A percentile compares a stretch with the other conserved stretches of the same genome.
phyloP scores from a whole-genome alignment of 2,888 invertebrate species.

The Papilio elwesi region DNA sequence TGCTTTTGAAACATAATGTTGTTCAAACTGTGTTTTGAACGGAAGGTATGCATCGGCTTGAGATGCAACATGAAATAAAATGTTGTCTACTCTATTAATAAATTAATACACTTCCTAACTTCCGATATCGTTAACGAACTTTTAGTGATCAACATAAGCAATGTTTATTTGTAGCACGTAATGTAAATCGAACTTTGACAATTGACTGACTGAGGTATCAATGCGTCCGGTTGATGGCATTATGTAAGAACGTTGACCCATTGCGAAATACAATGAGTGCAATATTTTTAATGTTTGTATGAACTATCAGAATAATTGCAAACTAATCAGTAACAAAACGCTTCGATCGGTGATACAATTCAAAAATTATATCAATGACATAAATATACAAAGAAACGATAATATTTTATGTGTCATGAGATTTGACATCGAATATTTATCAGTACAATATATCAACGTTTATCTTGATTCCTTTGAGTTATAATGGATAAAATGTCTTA shows the following conservation, averaged over 20 bases:
- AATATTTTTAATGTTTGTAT: not conserved
- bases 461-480: constrained; percentile 6
- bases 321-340: not conserved
- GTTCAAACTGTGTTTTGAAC: not conserved
- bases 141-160: too few relatives aligned
- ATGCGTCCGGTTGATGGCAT: not conserved
- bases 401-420: constrained; percentile 14
- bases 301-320: not conserved
- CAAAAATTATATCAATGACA: not conserved
- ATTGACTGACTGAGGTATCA: not conserved
- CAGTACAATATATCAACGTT: not conserved
- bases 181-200: too few relatives aligned
- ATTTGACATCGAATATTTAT: constrained; percentile 8
- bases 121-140: too few relatives aligned
- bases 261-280: not conserved
- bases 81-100: too few relatives aligned
- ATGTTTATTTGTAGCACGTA: too few relatives aligned
- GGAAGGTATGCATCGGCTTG: not conserved
- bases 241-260: not conserved
- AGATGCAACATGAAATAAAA: too few relatives aligned
- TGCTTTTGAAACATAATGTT: not conserved
- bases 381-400: constrained; percentile 15
- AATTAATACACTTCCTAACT: too few relatives aligned
- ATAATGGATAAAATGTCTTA: not conserved
- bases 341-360: not conserved